A percentile compares a stretch with the other conserved stretches of the same genome.
Evolutionary conservation across 1,140 invertebrate genomes (phyloP).

Genomic region (Pararge aegeria): DNA sequence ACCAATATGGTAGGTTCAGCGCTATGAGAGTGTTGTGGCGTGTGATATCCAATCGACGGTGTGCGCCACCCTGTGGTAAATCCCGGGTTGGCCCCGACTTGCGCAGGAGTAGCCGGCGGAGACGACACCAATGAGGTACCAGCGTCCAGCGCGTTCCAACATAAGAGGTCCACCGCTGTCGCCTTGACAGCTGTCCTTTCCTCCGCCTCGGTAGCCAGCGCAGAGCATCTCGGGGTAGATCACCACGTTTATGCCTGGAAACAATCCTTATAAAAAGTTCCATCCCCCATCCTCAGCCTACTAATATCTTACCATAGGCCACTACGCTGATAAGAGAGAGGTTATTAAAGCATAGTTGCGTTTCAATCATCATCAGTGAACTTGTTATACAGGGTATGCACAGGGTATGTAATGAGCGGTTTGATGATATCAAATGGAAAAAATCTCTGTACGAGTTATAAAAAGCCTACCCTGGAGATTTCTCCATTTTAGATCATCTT

Average conservation of each 20-base stretch:
- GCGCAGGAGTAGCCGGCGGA: constrained; percentile 97
- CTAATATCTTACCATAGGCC: too few relatives aligned
- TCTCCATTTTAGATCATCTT: too few relatives aligned
- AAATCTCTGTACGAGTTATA: too few relatives aligned
- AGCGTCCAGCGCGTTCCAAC: constrained; percentile 90
- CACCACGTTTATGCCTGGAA: constrained; percentile 90
- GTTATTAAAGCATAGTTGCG: too few relatives aligned
- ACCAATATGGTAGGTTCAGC: constrained; percentile 11
- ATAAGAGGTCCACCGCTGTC: constrained; percentile 95
- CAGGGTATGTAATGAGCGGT: too few relatives aligned
- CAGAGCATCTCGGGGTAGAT: constrained; percentile 99
- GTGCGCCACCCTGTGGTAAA: constrained; percentile 95
- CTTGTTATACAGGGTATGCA: too few relatives aligned
- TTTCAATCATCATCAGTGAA: too few relatives aligned
- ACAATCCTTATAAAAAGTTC: too few relatives aligned
- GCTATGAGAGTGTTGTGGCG: constrained; percentile 75
- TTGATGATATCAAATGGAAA: too few relatives aligned
- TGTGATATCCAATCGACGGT: constrained; percentile 95
- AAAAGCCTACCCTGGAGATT: too few relatives aligned
- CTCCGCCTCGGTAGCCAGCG: constrained; percentile 95
- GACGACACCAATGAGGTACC: constrained; percentile 92
- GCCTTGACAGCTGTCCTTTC: constrained; percentile 87
- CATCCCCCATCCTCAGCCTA: too few relatives aligned
- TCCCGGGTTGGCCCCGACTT: constrained; percentile 94
- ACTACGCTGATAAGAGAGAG: too few relatives aligned